phyloP scores from a whole-genome alignment of 2,797 vertebrate genomes.

The Poecilia velifera region DNA sequence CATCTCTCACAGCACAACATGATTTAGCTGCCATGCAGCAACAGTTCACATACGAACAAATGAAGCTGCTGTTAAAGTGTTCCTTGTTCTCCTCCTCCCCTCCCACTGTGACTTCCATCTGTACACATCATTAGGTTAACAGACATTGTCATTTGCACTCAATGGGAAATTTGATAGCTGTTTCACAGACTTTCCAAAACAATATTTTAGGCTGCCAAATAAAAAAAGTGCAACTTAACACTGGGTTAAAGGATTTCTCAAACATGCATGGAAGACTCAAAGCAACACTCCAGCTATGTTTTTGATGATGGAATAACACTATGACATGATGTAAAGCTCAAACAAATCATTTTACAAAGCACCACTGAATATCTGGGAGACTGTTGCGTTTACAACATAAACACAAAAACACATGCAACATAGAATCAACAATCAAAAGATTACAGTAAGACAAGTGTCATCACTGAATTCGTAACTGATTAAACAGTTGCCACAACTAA shows the following conservation, averaged over 20 bases:
- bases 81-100: neutral
- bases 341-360: neutral
- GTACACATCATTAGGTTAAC: conserved; percentile 14
- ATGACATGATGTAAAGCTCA: too few relatives aligned
- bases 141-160: conserved; percentile 25
- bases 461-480: too few relatives aligned
- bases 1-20: neutral
- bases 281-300: too few relatives aligned
- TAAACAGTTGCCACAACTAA: too few relatives aligned
- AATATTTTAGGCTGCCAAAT: conserved; percentile 2
- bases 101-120: conserved; percentile 24
- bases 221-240: neutral
- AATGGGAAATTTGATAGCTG: conserved; percentile 22
- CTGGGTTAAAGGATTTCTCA: too few relatives aligned
- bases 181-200: conserved; percentile 10
- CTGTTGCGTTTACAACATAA: neutral
- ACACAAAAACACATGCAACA: too few relatives aligned
- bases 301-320: too few relatives aligned
- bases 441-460: too few relatives aligned
- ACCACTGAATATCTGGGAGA: neutral
- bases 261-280: too few relatives aligned
- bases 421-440: too few relatives aligned
- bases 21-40: neutral
- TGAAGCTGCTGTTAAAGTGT: conserved; percentile 4
- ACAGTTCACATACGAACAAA: neutral